Conservation (phyloP, 2,113 vertebrate species). For the Pipa parva region DNA sequence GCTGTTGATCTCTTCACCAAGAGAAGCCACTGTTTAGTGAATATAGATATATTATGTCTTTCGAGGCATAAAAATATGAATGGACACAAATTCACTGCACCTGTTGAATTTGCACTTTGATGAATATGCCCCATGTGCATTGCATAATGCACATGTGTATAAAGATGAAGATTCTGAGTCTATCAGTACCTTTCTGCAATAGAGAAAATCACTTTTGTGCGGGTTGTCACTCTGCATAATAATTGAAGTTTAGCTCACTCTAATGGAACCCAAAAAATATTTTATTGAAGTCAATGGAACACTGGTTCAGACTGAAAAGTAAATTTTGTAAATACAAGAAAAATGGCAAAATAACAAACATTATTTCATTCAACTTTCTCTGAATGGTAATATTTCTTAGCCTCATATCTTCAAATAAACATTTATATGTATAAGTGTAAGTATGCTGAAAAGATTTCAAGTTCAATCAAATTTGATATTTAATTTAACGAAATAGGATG, state of each 20-base stretch:
- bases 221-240: constrained; percentile 4
- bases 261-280: constrained; percentile 19
- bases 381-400: constrained; percentile 3
- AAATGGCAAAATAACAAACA: neutral
- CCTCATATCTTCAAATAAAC: constrained; percentile 12
- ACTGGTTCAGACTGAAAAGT: neutral
- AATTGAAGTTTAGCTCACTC: constrained; percentile 33
- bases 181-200: no score
- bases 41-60: no score
- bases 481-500: constrained; percentile 21
- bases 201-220: constrained; percentile 20
- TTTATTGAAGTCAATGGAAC: neutral
- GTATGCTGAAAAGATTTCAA: constrained; percentile 8
- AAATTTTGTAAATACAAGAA: constrained; percentile 8
- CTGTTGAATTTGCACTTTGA: no score
- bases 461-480: constrained; percentile 26
- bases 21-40: no score
- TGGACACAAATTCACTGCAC: no score
- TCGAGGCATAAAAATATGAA: no score
- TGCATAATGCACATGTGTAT: constrained; percentile 11
- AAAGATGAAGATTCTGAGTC: constrained; percentile 12
- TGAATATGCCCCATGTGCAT: no score
- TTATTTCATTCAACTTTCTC: neutral
- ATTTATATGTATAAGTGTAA: constrained; percentile 33
- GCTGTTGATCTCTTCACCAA: no score